Evolutionary conservation across 2,113 vertebrate genomes (phyloP).

Genomic region (Bos javanicus): DNA sequence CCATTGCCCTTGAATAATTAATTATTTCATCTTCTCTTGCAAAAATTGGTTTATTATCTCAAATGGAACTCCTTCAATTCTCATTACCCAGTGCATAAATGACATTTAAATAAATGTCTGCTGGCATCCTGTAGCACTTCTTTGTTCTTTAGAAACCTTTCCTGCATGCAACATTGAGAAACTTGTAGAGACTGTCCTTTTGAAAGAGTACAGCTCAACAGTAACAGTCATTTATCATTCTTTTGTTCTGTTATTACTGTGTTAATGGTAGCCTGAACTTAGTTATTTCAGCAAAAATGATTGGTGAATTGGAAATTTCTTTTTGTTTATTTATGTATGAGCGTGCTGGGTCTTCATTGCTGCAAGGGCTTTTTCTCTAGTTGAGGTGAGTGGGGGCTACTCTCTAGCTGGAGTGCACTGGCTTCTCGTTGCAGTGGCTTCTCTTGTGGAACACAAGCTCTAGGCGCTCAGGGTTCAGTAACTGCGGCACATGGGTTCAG

Average conservation of each 20-base stretch:
- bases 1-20: constrained; percentile 50
- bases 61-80: background rate
- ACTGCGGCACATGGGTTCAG: rapidly evolving
- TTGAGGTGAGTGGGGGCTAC: background rate
- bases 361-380: background rate
- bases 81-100: background rate
- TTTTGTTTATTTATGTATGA: background rate
- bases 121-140: rapidly evolving
- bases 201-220: background rate
- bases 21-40: constrained; percentile 32
- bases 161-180: background rate
- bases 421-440: rapidly evolving
- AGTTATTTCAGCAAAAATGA: background rate
- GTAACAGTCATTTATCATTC: background rate
- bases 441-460: background rate
- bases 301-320: background rate
- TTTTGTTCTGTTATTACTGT: background rate
- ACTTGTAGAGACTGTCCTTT: background rate
- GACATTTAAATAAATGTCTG: constrained; percentile 32
- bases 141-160: background rate
- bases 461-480: background rate
- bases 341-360: background rate
- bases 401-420: background rate
- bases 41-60: constrained; percentile 46
- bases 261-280: background rate